Percentiles rank a stretch among this genome's conserved stretches.
phyloP scores from a whole-genome alignment of 2,888 invertebrate genomes.

The Elgonia sp. region DNA sequence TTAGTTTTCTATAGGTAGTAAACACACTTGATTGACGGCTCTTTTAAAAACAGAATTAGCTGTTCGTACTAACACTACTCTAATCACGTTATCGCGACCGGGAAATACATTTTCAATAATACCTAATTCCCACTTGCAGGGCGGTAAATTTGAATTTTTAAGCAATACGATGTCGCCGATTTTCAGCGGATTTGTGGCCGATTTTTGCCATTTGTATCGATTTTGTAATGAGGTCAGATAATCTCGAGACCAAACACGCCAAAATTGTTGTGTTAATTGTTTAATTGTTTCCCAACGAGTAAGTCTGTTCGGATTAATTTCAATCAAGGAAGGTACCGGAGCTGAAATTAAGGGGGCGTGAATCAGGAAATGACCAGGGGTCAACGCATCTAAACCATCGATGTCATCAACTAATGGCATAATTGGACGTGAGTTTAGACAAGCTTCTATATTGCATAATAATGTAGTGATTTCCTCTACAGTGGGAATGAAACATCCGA shows the following conservation, averaged over 20 bases:
- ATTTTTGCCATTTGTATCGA: constrained; percentile 3
- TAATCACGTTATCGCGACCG: background rate
- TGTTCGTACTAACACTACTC: background rate
- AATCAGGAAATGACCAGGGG: background rate
- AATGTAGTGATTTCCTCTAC: too few relatives aligned
- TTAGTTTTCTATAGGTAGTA: background rate
- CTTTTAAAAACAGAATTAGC: background rate
- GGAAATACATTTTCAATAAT: background rate
- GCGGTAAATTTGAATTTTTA: constrained; percentile 8
- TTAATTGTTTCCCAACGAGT: background rate
- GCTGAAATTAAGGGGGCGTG: background rate
- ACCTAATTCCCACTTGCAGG: constrained; percentile 8
- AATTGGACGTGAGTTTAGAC: background rate
- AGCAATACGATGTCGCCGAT: constrained; percentile 25
- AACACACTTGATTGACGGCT: background rate
- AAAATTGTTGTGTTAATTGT: background rate
- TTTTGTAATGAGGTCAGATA: constrained; percentile 24
- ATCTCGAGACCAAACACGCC: background rate
- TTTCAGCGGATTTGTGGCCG: background rate
- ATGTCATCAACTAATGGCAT: background rate
- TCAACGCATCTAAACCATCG: background rate
- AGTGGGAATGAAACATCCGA: too few relatives aligned
- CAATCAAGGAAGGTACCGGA: background rate
- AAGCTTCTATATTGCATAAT: too few relatives aligned
- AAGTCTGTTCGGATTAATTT: constrained; percentile 5